Evolutionary conservation across 2,797 vertebrate species (phyloP).

Genomic region (Natrix natrix): DNA sequence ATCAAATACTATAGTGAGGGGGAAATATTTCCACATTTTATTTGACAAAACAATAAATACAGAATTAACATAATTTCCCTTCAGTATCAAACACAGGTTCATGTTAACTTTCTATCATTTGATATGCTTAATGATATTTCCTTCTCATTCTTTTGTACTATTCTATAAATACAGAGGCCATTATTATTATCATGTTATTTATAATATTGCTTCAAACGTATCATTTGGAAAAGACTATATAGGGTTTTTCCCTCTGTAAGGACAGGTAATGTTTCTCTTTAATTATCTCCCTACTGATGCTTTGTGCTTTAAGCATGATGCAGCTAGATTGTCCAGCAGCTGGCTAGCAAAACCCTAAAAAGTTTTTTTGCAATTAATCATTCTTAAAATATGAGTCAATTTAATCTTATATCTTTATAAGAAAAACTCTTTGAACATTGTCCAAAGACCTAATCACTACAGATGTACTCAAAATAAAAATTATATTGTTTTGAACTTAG

Average conservation of each 20-base stretch:
- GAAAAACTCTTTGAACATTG: background rate
- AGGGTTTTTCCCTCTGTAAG: slow-evolving; percentile 22
- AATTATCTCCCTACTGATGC: slow-evolving; percentile 14
- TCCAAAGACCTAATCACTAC: background rate
- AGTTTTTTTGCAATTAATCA: background rate
- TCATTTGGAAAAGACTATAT: slow-evolving; percentile 21
- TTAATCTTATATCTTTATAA: background rate
- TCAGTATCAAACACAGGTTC: background rate
- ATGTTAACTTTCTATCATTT: slow-evolving; percentile 29
- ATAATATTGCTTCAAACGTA: background rate
- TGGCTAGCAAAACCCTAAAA: background rate
- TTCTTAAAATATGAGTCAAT: background rate
- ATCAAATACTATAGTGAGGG: slow-evolving; percentile 21
- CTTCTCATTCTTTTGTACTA: background rate
- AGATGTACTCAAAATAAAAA: background rate
- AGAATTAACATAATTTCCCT: slow-evolving; percentile 30
- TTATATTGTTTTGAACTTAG: background rate
- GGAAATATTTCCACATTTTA: slow-evolving; percentile 11
- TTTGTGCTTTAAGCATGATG: slow-evolving; percentile 8
- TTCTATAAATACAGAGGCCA: slow-evolving; percentile 26
- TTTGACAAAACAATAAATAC: slow-evolving; percentile 33
- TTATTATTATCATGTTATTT: background rate
- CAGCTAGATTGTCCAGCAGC: background rate
- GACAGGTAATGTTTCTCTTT: slow-evolving; percentile 26
- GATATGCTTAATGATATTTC: background rate